Percentiles rank a stretch among this genome's conserved stretches.
Conservation (phyloP, 2,113 vertebrate genomes). For the Salvelinus namaycush region DNA sequence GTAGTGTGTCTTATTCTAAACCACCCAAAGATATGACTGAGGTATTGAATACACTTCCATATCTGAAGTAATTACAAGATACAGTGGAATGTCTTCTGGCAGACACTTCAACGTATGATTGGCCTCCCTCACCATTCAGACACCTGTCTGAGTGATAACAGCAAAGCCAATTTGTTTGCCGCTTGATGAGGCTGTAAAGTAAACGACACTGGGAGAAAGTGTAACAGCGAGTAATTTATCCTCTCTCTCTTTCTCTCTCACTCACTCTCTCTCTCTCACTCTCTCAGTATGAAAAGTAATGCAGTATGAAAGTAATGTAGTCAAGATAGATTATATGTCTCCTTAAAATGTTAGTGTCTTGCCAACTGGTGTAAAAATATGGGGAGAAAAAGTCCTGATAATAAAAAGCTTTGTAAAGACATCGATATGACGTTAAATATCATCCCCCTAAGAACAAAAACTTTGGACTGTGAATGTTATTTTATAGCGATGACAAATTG, state of each 20-base stretch:
- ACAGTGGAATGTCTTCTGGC: too few relatives aligned
- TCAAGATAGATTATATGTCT: slow-evolving; percentile 80
- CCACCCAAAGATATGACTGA: too few relatives aligned
- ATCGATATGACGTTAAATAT: slow-evolving; percentile 36
- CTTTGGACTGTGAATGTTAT: slow-evolving; percentile 60
- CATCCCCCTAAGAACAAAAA: slow-evolving; percentile 37
- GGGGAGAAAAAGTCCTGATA: slow-evolving; percentile 16
- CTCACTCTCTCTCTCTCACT: slow-evolving; percentile 51
- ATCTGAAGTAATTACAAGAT: too few relatives aligned
- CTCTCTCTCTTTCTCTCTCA: slow-evolving; percentile 65
- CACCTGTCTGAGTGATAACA: background rate
- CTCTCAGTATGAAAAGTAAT: too few relatives aligned
- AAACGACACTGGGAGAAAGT: too few relatives aligned
- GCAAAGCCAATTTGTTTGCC: slow-evolving; percentile 15
- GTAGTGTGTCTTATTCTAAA: too few relatives aligned
- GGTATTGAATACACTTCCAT: too few relatives aligned
- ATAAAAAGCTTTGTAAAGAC: slow-evolving; percentile 46
- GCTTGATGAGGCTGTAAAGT: slow-evolving; percentile 2
- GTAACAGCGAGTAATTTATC: background rate
- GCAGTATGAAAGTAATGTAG: slow-evolving; percentile 70
- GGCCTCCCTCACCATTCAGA: background rate
- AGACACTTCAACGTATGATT: background rate
- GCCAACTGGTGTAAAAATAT: slow-evolving; percentile 79
- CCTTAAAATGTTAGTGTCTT: slow-evolving; percentile 76
- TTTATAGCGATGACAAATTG: slow-evolving; percentile 78